Percentiles rank a stretch among this genome's conserved stretches.
These are phyloP conservation scores for Hirudo medicinalis DNA, from an alignment of 1,140 invertebrate genomes.

Conservation along the genomic window DNA sequence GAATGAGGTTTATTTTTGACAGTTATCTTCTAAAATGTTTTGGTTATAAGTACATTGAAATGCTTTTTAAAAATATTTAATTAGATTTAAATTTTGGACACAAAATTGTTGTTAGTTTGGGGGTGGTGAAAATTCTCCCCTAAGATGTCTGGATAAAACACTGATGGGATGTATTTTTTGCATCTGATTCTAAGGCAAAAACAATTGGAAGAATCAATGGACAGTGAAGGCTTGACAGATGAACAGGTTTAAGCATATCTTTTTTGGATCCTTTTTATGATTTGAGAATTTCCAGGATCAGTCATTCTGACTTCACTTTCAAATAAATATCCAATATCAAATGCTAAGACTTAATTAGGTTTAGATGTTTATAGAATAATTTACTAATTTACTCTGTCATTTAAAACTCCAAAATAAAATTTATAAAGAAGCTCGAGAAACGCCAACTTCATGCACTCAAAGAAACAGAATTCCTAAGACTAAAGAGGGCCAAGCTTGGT, in stretches of 20 bases:
- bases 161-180: not conserved
- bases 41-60: too few species aligned
- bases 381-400: too few species aligned
- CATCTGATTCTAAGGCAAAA: constrained; percentile 51
- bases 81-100: too few species aligned
- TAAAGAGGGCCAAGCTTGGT: constrained; percentile 85
- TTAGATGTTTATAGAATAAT: too few species aligned
- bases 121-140: too few species aligned
- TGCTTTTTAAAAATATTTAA: too few species aligned
- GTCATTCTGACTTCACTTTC: not conserved
- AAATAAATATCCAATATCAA: not conserved
- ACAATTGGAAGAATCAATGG: constrained; percentile 81
- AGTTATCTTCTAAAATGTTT: too few species aligned
- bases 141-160: too few species aligned
- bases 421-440: constrained; percentile 45
- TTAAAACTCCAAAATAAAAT: too few species aligned
- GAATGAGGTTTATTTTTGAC: too few species aligned
- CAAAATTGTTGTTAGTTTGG: too few species aligned
- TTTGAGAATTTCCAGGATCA: not conserved
- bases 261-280: not conserved
- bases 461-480: constrained; percentile 90
- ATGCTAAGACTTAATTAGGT: too few species aligned
- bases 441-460: constrained; percentile 88
- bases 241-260: constrained; percentile 35
- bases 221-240: constrained; percentile 61